Evolutionary conservation across 1,140 invertebrate species (phyloP), one percentile per base, ranked within the genome.

Genomic region (Eueides isabella): DNA sequence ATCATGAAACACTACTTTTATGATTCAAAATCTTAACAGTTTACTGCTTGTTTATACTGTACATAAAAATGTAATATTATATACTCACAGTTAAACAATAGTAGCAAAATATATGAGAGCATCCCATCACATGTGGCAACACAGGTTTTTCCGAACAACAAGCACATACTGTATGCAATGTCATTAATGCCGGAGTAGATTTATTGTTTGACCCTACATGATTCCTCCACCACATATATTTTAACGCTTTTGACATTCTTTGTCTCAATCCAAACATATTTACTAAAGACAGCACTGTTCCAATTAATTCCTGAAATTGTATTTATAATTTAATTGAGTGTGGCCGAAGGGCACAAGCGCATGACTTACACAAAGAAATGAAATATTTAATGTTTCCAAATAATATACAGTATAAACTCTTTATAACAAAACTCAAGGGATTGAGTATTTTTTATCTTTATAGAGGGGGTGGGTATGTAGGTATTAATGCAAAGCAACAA

Each of bases 61-160:
- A 33, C 11, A 38, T 38, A 55, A 23, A 61, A 91, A 91, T 77
- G 80, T 44, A 72, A 71, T 55, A 19, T 55, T 12, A 23, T 4
- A 69, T 33, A 84, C 85, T 83, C 91, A 94, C 94, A 86, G 87
- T 92, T 72, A 95, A 82, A 85, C 95, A 96, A 78, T 94, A 95
- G 88, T 95, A 96, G 85, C 95, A 96, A 85, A 95, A 96, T 69
- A 96, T 93, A 87, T 96, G 95, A 14, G 86, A 86, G 83, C 95
- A 96, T 9, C 94, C 94, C 94, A 95, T 95, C 71, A 94, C 94
- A 85, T 95, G 93, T 11, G 95, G 95, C 64, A 95, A 80, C 11
- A 95, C 94, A 5, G 95, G 95, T 55, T 87, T 91, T 73, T 94
- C 91, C 0, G 85, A 87, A 80, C 95, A 96, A 83, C 91, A 91